Conservation (phyloP, 2,113 vertebrate genomes). For the Crotalus horridus region DNA sequence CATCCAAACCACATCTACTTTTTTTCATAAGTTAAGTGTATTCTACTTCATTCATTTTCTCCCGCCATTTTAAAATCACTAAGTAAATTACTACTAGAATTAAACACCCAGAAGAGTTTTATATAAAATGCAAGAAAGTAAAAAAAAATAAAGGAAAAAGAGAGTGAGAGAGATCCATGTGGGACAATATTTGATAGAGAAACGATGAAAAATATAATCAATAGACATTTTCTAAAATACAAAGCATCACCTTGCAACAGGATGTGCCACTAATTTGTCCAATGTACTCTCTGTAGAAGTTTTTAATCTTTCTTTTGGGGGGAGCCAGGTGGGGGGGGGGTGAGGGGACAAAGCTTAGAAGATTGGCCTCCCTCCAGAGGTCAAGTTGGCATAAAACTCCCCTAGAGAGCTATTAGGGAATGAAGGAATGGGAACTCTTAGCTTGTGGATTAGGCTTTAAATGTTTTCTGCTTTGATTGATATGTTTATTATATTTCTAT, state of each 20-base stretch:
- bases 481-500: background rate
- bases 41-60: background rate
- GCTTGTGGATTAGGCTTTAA: background rate
- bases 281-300: background rate
- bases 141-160: background rate
- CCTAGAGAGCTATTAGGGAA: background rate
- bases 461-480: background rate
- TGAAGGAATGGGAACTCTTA: background rate
- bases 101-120: background rate
- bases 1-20: background rate
- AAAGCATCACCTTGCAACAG: background rate
- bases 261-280: background rate
- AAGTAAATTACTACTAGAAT: background rate
- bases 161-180: background rate
- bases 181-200: background rate
- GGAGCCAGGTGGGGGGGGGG: rapidly evolving
- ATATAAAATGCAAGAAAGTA: background rate
- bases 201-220: background rate
- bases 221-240: background rate
- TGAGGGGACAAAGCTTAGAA: background rate
- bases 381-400: background rate
- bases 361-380: background rate
- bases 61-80: background rate
- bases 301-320: background rate
- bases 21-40: background rate